Percentiles rank a stretch among this genome's conserved stretches.
These are phyloP conservation scores for Epizoanthus fatuus DNA, from an alignment of 92 coral and sea anemone genomes.

Conservation along the genomic window DNA sequence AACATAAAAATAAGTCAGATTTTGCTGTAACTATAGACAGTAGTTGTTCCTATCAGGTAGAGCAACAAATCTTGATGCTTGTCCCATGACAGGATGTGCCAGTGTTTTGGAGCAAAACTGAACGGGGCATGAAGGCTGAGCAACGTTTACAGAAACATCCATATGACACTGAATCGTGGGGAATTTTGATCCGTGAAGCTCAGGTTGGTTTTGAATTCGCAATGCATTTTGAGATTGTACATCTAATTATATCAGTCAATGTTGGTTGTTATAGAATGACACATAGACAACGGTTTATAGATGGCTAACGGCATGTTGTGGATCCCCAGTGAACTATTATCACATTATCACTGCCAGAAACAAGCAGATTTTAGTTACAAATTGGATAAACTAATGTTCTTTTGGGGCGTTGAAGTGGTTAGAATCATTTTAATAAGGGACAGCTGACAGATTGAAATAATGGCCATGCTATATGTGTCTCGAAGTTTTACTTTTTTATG, in stretches of 20 bases:
- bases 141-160: constrained; percentile 91
- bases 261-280: no score
- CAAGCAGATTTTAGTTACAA: no score
- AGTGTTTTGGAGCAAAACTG: constrained; percentile 94
- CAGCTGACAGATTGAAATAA: no score
- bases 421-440: no score
- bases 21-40: no score
- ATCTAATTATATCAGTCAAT: background rate
- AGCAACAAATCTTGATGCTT: background rate
- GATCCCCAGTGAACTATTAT: background rate
- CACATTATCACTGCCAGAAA: no score
- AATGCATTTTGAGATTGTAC: no score
- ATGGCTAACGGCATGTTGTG: background rate
- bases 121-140: constrained; percentile 98
- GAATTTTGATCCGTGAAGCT: constrained; percentile 96
- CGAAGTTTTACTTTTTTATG: no score
- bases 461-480: no score
- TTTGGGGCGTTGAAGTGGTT: no score
- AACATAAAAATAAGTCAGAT: no score
- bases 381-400: no score
- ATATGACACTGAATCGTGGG: constrained; percentile 98
- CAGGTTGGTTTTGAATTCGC: constrained; percentile 67
- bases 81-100: constrained; percentile 50
- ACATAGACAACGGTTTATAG: background rate
- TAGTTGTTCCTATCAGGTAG: background rate